phyloP scores from a whole-genome alignment of 2,888 invertebrate species.

The Eristalinus aeneus region DNA sequence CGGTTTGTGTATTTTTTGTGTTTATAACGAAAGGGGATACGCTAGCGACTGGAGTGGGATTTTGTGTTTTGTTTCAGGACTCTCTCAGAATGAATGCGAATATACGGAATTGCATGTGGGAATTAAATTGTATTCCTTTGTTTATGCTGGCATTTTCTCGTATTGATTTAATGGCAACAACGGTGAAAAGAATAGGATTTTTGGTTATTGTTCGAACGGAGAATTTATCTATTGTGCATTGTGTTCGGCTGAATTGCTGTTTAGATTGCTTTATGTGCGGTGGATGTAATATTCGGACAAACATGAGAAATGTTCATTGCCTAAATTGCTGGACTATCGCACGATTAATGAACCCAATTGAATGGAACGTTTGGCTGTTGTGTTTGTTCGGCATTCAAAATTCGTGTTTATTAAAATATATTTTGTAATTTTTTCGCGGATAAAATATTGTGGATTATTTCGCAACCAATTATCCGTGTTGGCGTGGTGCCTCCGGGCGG shows the following conservation, averaged over 20 bases:
- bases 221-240: constrained; percentile 57
- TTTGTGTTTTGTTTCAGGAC: constrained; percentile 28
- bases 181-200: constrained; percentile 64
- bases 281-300: constrained; percentile 2
- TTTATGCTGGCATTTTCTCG: constrained; percentile 48
- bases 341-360: constrained; percentile 25
- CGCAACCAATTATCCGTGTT: no score
- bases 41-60: not conserved
- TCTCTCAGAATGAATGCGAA: constrained; percentile 55
- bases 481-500: no score
- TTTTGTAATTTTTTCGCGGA: no score
- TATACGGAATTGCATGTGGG: constrained; percentile 66
- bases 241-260: constrained; percentile 13
- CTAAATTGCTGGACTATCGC: constrained; percentile 25
- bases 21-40: not conserved
- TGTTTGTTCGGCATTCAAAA: not conserved
- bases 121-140: constrained; percentile 68
- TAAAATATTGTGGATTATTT: no score
- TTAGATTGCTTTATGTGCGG: not conserved
- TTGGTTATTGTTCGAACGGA: constrained; percentile 42
- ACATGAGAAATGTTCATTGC: constrained; percentile 60
- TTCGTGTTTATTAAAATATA: not conserved
- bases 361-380: not conserved
- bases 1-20: not conserved
- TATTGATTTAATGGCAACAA: constrained; percentile 67